Evolutionary conservation across 2,113 vertebrate species (phyloP).

Genomic region (Atlantisia rogersi): DNA sequence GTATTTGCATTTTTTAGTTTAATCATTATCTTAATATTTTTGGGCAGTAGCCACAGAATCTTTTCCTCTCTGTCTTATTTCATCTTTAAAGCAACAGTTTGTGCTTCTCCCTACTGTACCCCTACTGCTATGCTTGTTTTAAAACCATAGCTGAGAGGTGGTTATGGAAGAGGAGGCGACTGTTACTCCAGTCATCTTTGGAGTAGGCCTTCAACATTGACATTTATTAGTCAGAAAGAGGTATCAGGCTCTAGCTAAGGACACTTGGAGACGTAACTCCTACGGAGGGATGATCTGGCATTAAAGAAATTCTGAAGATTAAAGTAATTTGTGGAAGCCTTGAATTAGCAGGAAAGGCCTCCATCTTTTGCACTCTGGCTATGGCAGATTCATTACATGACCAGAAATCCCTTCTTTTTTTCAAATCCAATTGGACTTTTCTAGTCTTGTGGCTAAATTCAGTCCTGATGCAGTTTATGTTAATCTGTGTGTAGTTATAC

Average conservation of each 20-base stretch:
- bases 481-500: background rate
- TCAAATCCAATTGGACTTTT: background rate
- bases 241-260: background rate
- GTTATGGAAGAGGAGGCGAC: background rate
- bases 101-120: background rate
- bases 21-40: constrained; percentile 78
- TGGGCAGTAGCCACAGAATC: constrained; percentile 72
- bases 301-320: background rate
- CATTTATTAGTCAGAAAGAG: background rate
- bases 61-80: constrained; percentile 25
- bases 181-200: background rate
- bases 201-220: background rate
- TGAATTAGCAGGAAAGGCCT: background rate
- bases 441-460: background rate
- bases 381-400: background rate
- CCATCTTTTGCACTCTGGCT: background rate
- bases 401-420: background rate
- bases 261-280: constrained; percentile 16
- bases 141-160: background rate
- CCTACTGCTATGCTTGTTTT: background rate
- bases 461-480: background rate
- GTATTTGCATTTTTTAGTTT: constrained; percentile 79
- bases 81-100: constrained; percentile 30
- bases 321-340: background rate
- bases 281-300: background rate